A percentile compares a stretch with the other conserved stretches of the same genome.
These are phyloP conservation scores for Oophaga sylvatica DNA, from an alignment of 2,797 vertebrate genomes.

Conservation along the genomic window DNA sequence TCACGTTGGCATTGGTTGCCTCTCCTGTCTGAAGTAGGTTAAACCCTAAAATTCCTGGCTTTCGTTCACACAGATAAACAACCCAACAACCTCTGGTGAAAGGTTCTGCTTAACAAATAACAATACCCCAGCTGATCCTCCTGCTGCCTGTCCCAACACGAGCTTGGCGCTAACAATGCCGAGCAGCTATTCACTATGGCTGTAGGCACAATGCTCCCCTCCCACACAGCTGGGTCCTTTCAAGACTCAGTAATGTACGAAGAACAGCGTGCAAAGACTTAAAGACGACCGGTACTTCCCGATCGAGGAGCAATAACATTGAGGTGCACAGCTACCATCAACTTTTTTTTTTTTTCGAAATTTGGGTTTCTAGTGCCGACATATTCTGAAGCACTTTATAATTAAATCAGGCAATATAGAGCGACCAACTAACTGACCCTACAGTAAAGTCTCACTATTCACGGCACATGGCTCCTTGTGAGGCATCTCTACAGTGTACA, in stretches of 20 bases:
- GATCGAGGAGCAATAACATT: not conserved
- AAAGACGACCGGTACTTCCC: not conserved
- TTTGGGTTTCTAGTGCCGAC: not conserved
- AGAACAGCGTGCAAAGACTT: slow-evolving; percentile 10
- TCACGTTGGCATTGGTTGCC: slow-evolving; percentile 43
- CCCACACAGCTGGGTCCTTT: slow-evolving; percentile 59
- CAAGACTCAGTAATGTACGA: slow-evolving; percentile 40
- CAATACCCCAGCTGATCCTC: slow-evolving; percentile 66
- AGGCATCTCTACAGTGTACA: too few species aligned
- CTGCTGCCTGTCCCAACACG: slow-evolving; percentile 67
- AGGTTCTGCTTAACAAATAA: slow-evolving; percentile 66
- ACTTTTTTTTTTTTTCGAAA: not conserved
- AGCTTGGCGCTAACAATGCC: slow-evolving; percentile 44
- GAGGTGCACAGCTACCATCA: not conserved
- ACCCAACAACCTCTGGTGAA: slow-evolving; percentile 51
- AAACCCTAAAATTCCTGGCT: slow-evolving; percentile 50
- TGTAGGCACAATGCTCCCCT: slow-evolving; percentile 61
- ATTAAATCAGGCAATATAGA: too few species aligned
- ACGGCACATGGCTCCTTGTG: too few species aligned
- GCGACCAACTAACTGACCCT: too few species aligned
- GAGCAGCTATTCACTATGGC: slow-evolving; percentile 51
- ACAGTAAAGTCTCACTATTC: too few species aligned
- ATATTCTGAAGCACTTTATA: too few species aligned
- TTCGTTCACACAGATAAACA: slow-evolving; percentile 47
- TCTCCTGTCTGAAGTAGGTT: slow-evolving; percentile 50